These are phyloP conservation scores for Pyrochroa serraticornis DNA, from an alignment of 2,888 invertebrate genomes.

Conservation along the genomic window DNA sequence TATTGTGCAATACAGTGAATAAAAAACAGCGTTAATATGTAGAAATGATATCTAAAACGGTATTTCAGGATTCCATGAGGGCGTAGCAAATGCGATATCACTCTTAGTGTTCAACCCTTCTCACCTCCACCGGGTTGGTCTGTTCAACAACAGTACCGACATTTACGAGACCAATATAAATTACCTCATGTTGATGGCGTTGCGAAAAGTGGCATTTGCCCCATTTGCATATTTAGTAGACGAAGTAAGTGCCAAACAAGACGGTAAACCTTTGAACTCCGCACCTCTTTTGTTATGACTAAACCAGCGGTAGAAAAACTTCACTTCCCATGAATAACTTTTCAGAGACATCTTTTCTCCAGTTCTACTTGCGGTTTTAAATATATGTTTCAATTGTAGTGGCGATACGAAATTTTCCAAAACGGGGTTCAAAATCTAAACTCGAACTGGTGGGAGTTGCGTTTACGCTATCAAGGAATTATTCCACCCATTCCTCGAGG, in stretches of 20 bases:
- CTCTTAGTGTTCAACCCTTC: slow-evolving; percentile 78
- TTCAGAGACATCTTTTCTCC: too few species aligned
- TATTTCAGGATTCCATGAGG: slow-evolving; percentile 79
- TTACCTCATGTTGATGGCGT: slow-evolving; percentile 77
- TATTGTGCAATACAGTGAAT: too few species aligned
- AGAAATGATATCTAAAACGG: too few species aligned
- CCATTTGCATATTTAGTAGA: slow-evolving; percentile 83
- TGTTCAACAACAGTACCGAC: slow-evolving; percentile 70
- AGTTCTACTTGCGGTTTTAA: too few species aligned
- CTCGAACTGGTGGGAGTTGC: slow-evolving; percentile 76
- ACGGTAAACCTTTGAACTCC: too few species aligned
- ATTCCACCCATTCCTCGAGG: slow-evolving; percentile 72
- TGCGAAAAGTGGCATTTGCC: slow-evolving; percentile 78
- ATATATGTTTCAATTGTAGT: slow-evolving; percentile 58
- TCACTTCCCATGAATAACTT: neutral
- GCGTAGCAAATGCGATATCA: slow-evolving; percentile 79
- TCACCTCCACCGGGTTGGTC: slow-evolving; percentile 75
- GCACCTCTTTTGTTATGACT: too few species aligned
- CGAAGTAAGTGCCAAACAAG: slow-evolving; percentile 61
- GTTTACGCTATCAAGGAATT: slow-evolving; percentile 75
- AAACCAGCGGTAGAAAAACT: too few species aligned
- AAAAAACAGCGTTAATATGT: too few species aligned
- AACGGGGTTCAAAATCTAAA: slow-evolving; percentile 77
- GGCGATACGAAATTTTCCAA: slow-evolving; percentile 81
- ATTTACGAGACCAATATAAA: slow-evolving; percentile 76